Conservation (phyloP, 2,888 invertebrate genomes). For the Ophion ventricosus region DNA sequence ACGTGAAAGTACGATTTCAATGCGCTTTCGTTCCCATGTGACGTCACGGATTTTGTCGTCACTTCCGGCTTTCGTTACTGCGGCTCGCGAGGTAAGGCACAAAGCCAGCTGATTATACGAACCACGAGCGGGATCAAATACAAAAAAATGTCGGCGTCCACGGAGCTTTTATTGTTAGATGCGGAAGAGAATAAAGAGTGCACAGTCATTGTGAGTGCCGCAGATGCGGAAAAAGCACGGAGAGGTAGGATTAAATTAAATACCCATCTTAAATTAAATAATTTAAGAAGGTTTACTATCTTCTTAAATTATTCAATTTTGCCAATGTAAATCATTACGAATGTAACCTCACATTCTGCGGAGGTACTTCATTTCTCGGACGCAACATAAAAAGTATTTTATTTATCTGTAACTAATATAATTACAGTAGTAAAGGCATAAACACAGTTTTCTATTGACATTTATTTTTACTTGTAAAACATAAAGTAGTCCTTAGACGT, state of each 20-base stretch:
- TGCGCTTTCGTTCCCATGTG: background rate
- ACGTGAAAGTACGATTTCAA: background rate
- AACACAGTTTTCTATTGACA: background rate
- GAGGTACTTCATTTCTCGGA: background rate
- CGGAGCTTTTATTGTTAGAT: background rate
- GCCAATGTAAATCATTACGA: background rate
- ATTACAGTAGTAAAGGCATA: background rate
- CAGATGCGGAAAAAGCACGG: slow-evolving; percentile 1
- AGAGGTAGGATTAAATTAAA: background rate
- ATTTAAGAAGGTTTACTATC: background rate
- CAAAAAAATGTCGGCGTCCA: background rate
- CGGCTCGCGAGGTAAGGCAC: background rate
- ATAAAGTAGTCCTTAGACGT: background rate
- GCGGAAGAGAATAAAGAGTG: background rate
- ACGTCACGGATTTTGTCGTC: slow-evolving; percentile 4
- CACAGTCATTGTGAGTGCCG: background rate
- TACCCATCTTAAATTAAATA: too few relatives aligned
- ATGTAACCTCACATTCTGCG: background rate
- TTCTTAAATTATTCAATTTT: background rate
- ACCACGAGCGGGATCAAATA: background rate
- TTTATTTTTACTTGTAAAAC: background rate
- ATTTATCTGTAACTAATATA: too few relatives aligned
- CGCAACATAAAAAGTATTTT: too few relatives aligned
- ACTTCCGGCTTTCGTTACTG: background rate
- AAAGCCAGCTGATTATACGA: background rate